Evolutionary conservation across 2,888 invertebrate genomes (phyloP), one percentile per base, ranked within the genome.

Genomic region (Cinara cedri): DNA sequence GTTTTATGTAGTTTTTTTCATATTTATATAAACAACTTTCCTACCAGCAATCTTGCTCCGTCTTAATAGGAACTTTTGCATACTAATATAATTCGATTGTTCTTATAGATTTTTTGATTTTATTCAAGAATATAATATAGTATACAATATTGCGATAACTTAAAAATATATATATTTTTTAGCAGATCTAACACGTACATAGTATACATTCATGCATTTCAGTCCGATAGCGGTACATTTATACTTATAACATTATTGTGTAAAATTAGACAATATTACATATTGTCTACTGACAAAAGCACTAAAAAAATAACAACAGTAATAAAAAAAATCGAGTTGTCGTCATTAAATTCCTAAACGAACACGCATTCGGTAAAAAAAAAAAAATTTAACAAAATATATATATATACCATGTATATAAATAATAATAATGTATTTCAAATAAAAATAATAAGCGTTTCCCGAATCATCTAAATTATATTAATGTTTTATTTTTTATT

Each of bases 371-470:
- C 16, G 24, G 46, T 46, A n/a, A n/a, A n/a, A n/a, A n/a, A n/a
- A n/a, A n/a, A n/a, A n/a, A n/a, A n/a, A n/a, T n/a, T n/a, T n/a
- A n/a, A n/a, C n/a, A 66, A 66, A 65, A 65, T 9, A 46, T 10
- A n/a, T n/a, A n/a, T n/a, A n/a, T n/a, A n/a, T n/a, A n/a, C n/a
- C n/a, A n/a, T n/a, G n/a, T n/a, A n/a, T n/a, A n/a, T 19, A 66
- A 46, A 46, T 60, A 60, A 60, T 60, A 26, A 24, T 55, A 57
- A 13, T 21, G 24, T 24, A n/a, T n/a, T n/a, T n/a, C n/a, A 21
- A 66, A 66, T 66, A 66, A 24, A 66, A 66, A 66, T 65, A 66
- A 66, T 51, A 51, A n/a, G n/a, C n/a, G n/a, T n/a, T n/a, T n/a
- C n/a, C n/a, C n/a, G n/a, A n/a, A n/a, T 6, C 34, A 34, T 34